Conservation (phyloP, 2,797 vertebrate species). For the Echiichthys vipera region DNA sequence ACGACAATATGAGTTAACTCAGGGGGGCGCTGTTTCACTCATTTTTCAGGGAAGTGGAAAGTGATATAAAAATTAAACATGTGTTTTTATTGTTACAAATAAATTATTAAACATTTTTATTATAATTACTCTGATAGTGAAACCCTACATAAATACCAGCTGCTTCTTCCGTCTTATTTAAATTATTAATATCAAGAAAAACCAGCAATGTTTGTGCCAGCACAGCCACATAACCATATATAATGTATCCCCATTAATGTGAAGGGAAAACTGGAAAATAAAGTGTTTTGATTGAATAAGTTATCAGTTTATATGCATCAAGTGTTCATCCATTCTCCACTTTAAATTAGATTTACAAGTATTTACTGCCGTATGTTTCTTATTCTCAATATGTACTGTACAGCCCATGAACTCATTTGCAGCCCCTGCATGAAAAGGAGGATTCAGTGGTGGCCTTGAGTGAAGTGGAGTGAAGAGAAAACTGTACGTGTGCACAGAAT, state of each 20-base stretch:
- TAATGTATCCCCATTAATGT: no score
- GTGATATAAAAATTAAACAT: no score
- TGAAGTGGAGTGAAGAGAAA: background rate
- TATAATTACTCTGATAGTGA: background rate
- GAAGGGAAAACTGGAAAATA: no score
- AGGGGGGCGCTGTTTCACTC: background rate
- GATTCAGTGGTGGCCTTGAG: constrained; percentile 38
- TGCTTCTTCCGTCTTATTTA: background rate
- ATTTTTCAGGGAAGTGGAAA: background rate
- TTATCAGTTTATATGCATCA: no score
- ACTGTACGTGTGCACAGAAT: background rate
- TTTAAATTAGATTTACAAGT: background rate
- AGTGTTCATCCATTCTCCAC: background rate
- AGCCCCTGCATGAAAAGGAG: background rate
- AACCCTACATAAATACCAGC: no score
- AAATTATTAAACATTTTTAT: background rate
- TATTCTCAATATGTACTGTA: background rate
- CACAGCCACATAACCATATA: background rate
- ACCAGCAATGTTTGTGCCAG: background rate
- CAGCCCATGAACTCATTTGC: background rate
- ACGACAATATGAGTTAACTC: no score
- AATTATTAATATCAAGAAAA: background rate
- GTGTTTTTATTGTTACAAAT: background rate
- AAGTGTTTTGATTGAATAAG: no score
- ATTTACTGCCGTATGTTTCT: background rate